These are phyloP conservation scores for Latrodectus hesperus DNA, from an alignment of 2,888 invertebrate species.

Conservation along the genomic window DNA sequence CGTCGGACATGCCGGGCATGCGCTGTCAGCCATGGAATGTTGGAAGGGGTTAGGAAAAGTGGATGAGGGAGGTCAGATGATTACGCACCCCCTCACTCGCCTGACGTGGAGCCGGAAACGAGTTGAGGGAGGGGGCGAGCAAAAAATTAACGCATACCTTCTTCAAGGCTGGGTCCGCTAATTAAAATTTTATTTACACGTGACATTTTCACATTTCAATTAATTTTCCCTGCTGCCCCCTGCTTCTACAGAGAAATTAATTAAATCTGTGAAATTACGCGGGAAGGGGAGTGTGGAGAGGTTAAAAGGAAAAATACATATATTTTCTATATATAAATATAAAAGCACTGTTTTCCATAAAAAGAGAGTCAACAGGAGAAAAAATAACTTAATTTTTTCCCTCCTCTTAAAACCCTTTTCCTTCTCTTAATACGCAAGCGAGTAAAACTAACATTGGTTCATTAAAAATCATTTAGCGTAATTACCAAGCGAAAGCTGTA, in stretches of 20 bases:
- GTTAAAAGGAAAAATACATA: neutral
- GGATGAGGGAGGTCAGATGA: constrained; percentile 37
- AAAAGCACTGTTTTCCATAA: neutral
- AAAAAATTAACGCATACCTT: constrained; percentile 68
- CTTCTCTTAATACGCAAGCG: constrained; percentile 31
- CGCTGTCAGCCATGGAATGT: constrained; percentile 62
- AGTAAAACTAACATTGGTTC: constrained; percentile 65
- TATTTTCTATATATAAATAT: neutral
- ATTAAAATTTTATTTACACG: constrained; percentile 70
- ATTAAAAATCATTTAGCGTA: constrained; percentile 69
- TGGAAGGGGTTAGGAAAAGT: constrained; percentile 1
- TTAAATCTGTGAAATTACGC: constrained; percentile 70
- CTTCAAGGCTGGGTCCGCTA: constrained; percentile 53
- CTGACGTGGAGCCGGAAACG: constrained; percentile 43
- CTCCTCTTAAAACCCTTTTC: constrained; percentile 11
- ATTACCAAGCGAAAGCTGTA: constrained; percentile 48
- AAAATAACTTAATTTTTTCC: neutral
- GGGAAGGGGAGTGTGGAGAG: neutral
- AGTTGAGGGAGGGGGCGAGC: constrained; percentile 22
- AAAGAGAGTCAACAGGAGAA: neutral
- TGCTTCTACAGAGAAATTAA: constrained; percentile 67
- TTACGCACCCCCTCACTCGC: constrained; percentile 55
- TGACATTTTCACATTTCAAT: constrained; percentile 70
- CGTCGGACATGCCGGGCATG: constrained; percentile 39
- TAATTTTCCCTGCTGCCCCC: constrained; percentile 65